Evolutionary conservation across 2,888 invertebrate genomes (phyloP).

Genomic region (Abrostola triplasia): DNA sequence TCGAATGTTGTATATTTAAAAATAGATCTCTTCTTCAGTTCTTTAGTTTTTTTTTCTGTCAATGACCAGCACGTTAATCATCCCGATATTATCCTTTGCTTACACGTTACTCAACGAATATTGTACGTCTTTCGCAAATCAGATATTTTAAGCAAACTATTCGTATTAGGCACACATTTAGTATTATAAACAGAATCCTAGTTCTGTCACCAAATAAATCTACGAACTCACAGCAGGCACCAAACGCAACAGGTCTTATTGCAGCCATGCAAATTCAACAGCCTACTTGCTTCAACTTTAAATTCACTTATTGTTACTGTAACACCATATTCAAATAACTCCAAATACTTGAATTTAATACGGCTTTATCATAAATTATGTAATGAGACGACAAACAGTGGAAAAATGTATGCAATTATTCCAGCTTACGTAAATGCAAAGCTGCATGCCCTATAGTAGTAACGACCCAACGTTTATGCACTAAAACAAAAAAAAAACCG

Average conservation of each 20-base stretch:
- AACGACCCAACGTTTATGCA: background rate
- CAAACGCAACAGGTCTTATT: constrained; percentile 54
- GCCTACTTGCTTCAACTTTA: constrained; percentile 45
- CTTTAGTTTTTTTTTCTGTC: background rate
- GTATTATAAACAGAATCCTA: constrained; percentile 32
- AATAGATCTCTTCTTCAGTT: background rate
- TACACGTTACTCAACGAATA: no score
- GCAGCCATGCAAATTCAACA: constrained; percentile 50
- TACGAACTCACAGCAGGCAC: constrained; percentile 26
- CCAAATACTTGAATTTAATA: background rate
- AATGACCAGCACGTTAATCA: background rate
- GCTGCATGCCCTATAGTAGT: no score
- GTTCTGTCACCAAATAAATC: constrained; percentile 52
- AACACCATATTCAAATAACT: background rate
- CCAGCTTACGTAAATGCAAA: no score
- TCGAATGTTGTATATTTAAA: background rate
- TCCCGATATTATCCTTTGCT: background rate
- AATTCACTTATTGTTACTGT: constrained; percentile 39
- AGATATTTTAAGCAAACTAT: background rate
- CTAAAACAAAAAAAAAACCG: constrained; percentile 20
- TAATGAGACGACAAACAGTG: background rate
- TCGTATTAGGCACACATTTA: background rate
- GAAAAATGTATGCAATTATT: background rate
- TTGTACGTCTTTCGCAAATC: background rate
- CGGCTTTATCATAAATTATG: no score